Evolutionary conservation across 1,140 invertebrate genomes (phyloP), one percentile per base, ranked within the genome.

Genomic region (Leptonema lineaticorne): DNA sequence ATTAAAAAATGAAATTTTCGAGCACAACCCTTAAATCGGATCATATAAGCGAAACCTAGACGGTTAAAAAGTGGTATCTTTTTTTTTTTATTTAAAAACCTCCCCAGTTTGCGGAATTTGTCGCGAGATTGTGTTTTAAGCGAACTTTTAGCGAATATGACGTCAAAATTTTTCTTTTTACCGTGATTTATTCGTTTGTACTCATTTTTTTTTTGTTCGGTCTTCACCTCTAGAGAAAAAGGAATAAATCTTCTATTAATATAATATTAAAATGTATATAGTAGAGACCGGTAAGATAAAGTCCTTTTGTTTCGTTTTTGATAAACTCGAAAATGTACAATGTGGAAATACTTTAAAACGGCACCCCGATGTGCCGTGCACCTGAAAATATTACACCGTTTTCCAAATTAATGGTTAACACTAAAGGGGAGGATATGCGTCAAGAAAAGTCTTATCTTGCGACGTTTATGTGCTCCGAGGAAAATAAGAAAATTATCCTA

Each of bases 361-460:
- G 59, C 59, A 62, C 59, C 59, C 59, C n/a, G 30, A 62, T 45
- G 59, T 45, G 30, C 30, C 59, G 37, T 62, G 37, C 37, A 62
- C n/a, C 2, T 22, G 33, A 22, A 62, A 62, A 62, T 62, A 62
- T 45, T 41, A 62, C 28, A 24, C 59, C 37, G 20, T 41, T 45
- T 62, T 41, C 33, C 9, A 62, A 62, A 62, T 62, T 27, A 45
- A 62, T 45, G 50, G 24, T 11, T n/a, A 4, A 4, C 37, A 41
- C 50, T 11, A 26, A 11, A 24, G 50, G 9, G 20, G 24, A n/a
- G 9, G 22, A 53, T 24, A 53, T 53, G 24, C 50, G 50, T 53
- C 50, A 53, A 16, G 11, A 22, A 9, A 7, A 20, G 50, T 26
- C 20, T 26, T 53, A 53, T 53, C 22, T 24, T n/a, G 1, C 50